phyloP scores from a whole-genome alignment of 2,797 vertebrate genomes.

The Apogon hyalosoma region DNA sequence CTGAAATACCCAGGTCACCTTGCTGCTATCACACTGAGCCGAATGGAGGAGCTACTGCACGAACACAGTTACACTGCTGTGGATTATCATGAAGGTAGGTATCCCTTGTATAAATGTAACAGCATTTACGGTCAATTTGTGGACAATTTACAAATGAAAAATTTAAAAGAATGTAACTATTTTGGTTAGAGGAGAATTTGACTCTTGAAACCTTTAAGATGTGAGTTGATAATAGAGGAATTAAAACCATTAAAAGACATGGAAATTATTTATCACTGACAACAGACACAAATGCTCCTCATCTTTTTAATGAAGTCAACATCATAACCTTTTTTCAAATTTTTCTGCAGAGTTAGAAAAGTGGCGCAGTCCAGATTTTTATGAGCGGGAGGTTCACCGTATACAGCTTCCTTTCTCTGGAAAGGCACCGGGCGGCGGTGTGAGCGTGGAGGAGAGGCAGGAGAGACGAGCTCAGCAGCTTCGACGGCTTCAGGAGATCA shows the following conservation, averaged over 20 bases:
- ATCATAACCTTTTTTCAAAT: no score
- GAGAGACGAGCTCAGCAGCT: conserved; percentile 94
- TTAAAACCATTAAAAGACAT: no score
- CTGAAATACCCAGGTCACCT: conserved; percentile 96
- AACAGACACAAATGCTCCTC: not conserved
- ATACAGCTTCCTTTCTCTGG: conserved; percentile 95
- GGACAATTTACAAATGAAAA: not conserved
- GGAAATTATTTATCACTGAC: not conserved
- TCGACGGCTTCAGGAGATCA: conserved; percentile 93
- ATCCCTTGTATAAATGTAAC: not conserved
- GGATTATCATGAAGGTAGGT: conserved; percentile 89
- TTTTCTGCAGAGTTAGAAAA: conserved; percentile 88
- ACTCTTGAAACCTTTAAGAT: no score
- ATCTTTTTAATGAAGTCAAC: not conserved
- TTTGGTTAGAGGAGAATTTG: no score
- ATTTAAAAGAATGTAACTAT: no score
- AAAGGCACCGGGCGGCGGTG: conserved; percentile 88
- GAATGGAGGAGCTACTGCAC: conserved; percentile 97
- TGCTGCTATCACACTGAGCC: conserved; percentile 91
- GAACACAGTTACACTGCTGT: conserved; percentile 92
- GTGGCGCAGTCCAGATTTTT: conserved; percentile 93
- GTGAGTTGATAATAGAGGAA: no score
- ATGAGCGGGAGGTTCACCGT: conserved; percentile 92
- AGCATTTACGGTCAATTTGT: not conserved
- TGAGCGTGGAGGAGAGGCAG: conserved; percentile 91